Evolutionary conservation across 2,888 invertebrate species (phyloP).

Genomic region (Tubulanus polymorphus): DNA sequence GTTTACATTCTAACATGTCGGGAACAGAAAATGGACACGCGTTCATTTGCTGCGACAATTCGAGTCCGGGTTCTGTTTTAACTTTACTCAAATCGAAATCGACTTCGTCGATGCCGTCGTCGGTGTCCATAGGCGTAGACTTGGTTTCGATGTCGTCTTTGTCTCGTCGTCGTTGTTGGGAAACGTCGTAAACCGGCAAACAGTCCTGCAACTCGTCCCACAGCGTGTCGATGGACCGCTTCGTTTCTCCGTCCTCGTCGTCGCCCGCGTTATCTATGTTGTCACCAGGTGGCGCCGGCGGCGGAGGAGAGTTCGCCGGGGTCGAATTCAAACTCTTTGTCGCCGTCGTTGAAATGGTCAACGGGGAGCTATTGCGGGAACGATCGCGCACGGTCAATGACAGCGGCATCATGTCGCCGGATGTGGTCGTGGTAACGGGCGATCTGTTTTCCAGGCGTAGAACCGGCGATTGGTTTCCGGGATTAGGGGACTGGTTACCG

Average conservation of each 20-base stretch:
- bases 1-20: not conserved
- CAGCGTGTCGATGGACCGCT: not conserved
- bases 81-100: not conserved
- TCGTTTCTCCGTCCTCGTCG: not conserved
- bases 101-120: not conserved
- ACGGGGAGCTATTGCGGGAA: too few relatives aligned
- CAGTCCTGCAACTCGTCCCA: not conserved
- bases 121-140: not conserved
- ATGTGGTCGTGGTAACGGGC: too few relatives aligned
- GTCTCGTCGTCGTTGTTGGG: not conserved
- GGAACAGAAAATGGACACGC: not conserved
- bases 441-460: too few relatives aligned
- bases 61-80: not conserved
- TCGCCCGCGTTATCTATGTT: too few relatives aligned
- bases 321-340: too few relatives aligned
- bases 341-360: too few relatives aligned
- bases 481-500: too few relatives aligned
- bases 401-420: too few relatives aligned
- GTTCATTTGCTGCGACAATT: not conserved
- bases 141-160: not conserved
- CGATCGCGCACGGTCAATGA: too few relatives aligned
- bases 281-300: too few relatives aligned
- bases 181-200: too few relatives aligned
- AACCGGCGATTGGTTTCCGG: not conserved
- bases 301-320: too few relatives aligned